Base-by-base conservation (phyloP, 2,888 invertebrate species). In the Alviniconcha strummeri region DNA sequence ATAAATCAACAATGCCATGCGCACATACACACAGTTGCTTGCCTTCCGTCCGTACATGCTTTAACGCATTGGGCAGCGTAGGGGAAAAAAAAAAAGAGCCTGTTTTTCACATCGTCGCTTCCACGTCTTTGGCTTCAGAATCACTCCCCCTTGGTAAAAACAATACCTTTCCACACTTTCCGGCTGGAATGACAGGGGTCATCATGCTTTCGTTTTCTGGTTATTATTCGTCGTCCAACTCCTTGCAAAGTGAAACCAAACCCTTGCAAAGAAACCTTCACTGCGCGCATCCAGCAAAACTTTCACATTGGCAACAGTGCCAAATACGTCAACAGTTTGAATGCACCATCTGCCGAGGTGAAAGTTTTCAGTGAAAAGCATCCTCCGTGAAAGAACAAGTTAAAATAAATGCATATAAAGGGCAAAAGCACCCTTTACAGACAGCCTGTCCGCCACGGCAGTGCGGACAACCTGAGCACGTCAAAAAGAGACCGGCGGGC, bases 1-100 rank as follows among this genome's bases (percentile, higher is more conserved):
- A 89, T 89, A 90, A 90, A 89, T 88, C 87, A 88, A 87, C 87
- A 84, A 86, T 86, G 84, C 85, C 88, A 86, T 84, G 81, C 87
- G 54, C 82, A 81, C 85, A 88, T 83, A 82, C 84, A 85, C 81
- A 85, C 83, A 85, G 82, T 79, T 83, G 76, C 80, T 71, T 74
- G 64, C 72, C 69, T 79, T 55, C 83, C 87, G 87, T 86, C 86
- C 86, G 83, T 85, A 85, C 86, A 85, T 86, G 85, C 85, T 86
- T 85, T 85, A 57, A 81, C 36, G 15, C 60, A 52, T n/a, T 54
- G 19, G 80, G 69, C 56, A 74, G 81, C 52, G 57, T 56, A 77
- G 75, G 67, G 64, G 69, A 67, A 82, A 82, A 36, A 36, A 36
- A 36, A 36, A 3, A 36, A 36, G 17, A 36, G 17, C 17, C 71